Conservation (phyloP, 2,888 invertebrate genomes). For the Acleris literana region DNA sequence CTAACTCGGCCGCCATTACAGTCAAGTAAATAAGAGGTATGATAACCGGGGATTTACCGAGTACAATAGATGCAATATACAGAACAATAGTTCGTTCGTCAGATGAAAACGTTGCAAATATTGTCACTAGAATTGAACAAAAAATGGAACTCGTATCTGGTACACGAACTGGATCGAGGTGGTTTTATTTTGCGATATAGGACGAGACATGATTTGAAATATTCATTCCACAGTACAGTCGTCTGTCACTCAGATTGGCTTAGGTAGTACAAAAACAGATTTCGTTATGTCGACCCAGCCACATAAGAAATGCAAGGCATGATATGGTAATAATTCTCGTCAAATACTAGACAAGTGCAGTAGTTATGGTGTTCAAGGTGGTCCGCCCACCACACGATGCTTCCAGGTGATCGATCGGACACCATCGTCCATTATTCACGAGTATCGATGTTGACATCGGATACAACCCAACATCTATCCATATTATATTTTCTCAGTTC, state of each 20-base stretch:
- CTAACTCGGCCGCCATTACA: too few relatives aligned
- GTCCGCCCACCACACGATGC: conserved; percentile 27
- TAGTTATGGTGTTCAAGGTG: conserved; percentile 34
- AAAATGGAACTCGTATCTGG: not conserved
- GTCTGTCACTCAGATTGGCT: too few relatives aligned
- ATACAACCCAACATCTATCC: conserved; percentile 43
- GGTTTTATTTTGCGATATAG: too few relatives aligned
- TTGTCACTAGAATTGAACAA: not conserved
- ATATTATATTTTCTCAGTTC: conserved; percentile 33
- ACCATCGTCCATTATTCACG: conserved; percentile 54
- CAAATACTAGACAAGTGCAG: not conserved
- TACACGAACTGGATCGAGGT: too few relatives aligned
- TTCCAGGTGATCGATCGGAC: conserved; percentile 49
- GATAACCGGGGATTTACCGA: too few relatives aligned
- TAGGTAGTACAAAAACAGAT: too few relatives aligned
- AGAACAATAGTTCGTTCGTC: conserved; percentile 1
- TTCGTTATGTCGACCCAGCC: too few relatives aligned
- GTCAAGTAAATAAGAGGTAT: too few relatives aligned
- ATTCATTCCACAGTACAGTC: too few relatives aligned
- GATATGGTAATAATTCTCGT: too few relatives aligned
- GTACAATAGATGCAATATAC: not conserved
- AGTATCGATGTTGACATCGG: conserved; percentile 49
- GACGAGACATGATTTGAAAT: too few relatives aligned
- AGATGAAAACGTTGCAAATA: not conserved
- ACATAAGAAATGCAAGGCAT: too few relatives aligned